Evolutionary conservation across 2,888 invertebrate species (phyloP).

Genomic region (Agelastica alni): DNA sequence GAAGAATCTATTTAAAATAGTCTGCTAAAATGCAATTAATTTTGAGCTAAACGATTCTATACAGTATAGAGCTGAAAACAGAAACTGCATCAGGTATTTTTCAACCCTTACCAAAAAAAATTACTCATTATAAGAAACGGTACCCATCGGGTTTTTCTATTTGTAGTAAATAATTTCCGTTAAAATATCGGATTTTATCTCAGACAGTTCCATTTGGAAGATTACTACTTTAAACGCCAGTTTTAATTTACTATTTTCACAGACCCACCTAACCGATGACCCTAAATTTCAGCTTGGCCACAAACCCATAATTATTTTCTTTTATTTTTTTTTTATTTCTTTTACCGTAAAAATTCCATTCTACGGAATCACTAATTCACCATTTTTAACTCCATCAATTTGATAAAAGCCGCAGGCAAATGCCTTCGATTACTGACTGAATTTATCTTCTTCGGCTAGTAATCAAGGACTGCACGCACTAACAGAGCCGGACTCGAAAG

Average conservation of each 20-base stretch:
- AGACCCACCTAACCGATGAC: slow-evolving; percentile 10
- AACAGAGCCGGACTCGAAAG: neutral
- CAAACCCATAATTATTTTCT: slow-evolving; percentile 14
- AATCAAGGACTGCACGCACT: slow-evolving; percentile 6
- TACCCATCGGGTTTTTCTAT: no score
- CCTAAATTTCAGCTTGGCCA: neutral
- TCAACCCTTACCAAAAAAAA: no score
- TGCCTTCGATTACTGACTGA: slow-evolving; percentile 12
- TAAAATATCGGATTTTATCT: no score
- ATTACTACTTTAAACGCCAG: no score
- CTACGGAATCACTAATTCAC: slow-evolving; percentile 8
- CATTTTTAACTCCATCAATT: slow-evolving; percentile 15
- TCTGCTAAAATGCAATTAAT: no score
- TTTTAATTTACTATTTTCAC: slow-evolving; percentile 7
- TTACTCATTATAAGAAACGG: no score
- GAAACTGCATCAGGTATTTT: no score
- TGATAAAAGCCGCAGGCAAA: slow-evolving; percentile 11
- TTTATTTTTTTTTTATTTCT: slow-evolving; percentile 10
- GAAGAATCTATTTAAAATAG: no score
- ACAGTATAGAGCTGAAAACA: no score
- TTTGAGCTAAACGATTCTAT: no score
- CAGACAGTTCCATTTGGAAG: no score
- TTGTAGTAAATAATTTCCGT: no score
- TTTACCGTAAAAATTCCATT: slow-evolving; percentile 9
- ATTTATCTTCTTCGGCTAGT: slow-evolving; percentile 2